Conservation (phyloP, 1,140 invertebrate genomes). For the Caenorhabditis brenneri region DNA sequence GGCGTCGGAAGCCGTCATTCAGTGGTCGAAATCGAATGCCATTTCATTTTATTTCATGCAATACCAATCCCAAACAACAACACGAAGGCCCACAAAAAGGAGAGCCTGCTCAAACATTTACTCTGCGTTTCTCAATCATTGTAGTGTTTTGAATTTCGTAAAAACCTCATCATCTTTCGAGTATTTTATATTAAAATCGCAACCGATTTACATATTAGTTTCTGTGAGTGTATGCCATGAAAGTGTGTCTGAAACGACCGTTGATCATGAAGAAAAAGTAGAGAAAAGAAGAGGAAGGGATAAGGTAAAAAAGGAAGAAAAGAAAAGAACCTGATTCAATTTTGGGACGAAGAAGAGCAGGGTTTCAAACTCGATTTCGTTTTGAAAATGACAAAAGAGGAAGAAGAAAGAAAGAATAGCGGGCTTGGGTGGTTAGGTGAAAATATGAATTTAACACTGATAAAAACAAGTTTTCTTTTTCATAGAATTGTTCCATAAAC, state of each 20-base stretch:
- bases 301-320: background rate
- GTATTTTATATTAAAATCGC: constrained; percentile 41
- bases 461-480: background rate
- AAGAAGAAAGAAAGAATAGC: background rate
- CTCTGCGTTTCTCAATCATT: background rate
- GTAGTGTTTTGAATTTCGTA: background rate
- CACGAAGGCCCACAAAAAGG: background rate
- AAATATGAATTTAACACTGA: background rate
- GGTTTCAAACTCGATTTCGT: constrained; percentile 25
- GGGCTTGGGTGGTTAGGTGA: background rate
- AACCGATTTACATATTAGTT: constrained; percentile 35
- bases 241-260: background rate
- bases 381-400: background rate
- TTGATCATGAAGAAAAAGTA: background rate
- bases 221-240: background rate
- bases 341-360: background rate
- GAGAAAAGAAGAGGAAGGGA: background rate
- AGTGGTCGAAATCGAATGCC: constrained; percentile 39
- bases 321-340: constrained; percentile 5
- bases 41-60: constrained; percentile 38
- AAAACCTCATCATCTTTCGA: constrained; percentile 38
- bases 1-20: constrained; percentile 31
- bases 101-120: constrained; percentile 41
- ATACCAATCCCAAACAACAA: constrained; percentile 35
- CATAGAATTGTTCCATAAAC: background rate